Evolutionary conservation across 2,888 invertebrate genomes (phyloP).

Genomic region (Ophion ellenae): DNA sequence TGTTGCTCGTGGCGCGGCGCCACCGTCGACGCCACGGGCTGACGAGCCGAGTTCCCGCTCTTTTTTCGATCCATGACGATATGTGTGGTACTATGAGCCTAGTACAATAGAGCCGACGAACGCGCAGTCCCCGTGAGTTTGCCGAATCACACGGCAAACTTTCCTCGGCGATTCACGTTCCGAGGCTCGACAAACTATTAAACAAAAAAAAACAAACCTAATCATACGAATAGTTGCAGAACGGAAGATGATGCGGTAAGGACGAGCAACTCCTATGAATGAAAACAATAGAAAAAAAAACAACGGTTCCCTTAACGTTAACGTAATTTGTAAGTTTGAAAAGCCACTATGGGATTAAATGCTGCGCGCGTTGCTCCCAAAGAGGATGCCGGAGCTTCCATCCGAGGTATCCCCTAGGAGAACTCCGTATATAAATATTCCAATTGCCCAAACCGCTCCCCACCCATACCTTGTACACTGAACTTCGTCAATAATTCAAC

Average conservation of each 20-base stretch:
- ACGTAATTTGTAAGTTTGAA: slow-evolving; percentile 63
- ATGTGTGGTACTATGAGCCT: slow-evolving; percentile 74
- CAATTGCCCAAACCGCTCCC: slow-evolving; percentile 27
- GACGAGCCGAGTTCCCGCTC: not conserved
- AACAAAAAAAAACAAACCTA: slow-evolving; percentile 63
- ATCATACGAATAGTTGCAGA: slow-evolving; percentile 44
- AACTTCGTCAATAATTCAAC: slow-evolving; percentile 41
- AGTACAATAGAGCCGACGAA: slow-evolving; percentile 76
- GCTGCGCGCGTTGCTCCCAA: slow-evolving; percentile 55
- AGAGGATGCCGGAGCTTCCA: slow-evolving; percentile 13
- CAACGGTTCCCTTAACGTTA: slow-evolving; percentile 79
- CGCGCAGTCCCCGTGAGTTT: slow-evolving; percentile 47
- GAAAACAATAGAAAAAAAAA: not conserved
- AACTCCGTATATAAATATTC: slow-evolving; percentile 58
- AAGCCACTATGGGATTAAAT: slow-evolving; percentile 55
- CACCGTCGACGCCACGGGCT: slow-evolving; percentile 13
- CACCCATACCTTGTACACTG: slow-evolving; percentile 46
- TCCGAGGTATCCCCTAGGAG: slow-evolving; percentile 23
- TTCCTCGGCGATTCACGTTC: slow-evolving; percentile 14
- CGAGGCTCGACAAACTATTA: slow-evolving; percentile 75
- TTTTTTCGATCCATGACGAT: slow-evolving; percentile 57
- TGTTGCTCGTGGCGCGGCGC: slow-evolving; percentile 40
- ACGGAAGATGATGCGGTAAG: slow-evolving; percentile 48
- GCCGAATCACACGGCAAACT: slow-evolving; percentile 51
- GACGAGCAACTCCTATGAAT: slow-evolving; percentile 70